Evolutionary conservation across 2,797 vertebrate species (phyloP).

Genomic region (Taenioides sp.): DNA sequence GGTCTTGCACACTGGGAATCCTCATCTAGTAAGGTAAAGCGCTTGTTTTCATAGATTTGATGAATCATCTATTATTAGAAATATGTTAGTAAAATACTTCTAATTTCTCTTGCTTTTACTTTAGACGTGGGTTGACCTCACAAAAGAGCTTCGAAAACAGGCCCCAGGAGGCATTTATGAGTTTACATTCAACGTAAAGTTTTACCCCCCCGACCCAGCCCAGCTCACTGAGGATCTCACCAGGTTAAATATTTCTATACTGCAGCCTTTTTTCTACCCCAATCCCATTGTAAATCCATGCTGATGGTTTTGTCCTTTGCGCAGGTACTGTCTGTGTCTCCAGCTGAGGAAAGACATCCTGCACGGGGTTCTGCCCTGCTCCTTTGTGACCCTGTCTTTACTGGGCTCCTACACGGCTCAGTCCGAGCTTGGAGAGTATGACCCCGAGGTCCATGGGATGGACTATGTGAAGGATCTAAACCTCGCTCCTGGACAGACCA

Average conservation of each 20-base stretch:
- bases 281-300: neutral
- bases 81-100: neutral
- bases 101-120: constrained; percentile 14
- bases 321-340: constrained; percentile 92
- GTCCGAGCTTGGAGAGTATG: constrained; percentile 94
- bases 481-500: constrained; percentile 89
- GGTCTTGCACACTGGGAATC: constrained; percentile 88
- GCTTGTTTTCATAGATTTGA: neutral
- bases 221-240: constrained; percentile 96
- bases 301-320: constrained; percentile 5
- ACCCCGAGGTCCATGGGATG: constrained; percentile 84
- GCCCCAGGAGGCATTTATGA: constrained; percentile 87
- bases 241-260: constrained; percentile 74
- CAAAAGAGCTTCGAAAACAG: constrained; percentile 95
- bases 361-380: constrained; percentile 87
- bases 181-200: constrained; percentile 94
- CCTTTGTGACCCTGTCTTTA: constrained; percentile 91
- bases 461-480: constrained; percentile 88
- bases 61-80: neutral
- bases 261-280: neutral
- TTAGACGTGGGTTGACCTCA: constrained; percentile 91
- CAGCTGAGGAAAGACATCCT: constrained; percentile 94
- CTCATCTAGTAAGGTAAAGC: constrained; percentile 81
- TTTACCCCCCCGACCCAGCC: constrained; percentile 95
- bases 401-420: constrained; percentile 93